Conservation (phyloP, 2,797 vertebrate genomes). For the Halcyon leucocephala region DNA sequence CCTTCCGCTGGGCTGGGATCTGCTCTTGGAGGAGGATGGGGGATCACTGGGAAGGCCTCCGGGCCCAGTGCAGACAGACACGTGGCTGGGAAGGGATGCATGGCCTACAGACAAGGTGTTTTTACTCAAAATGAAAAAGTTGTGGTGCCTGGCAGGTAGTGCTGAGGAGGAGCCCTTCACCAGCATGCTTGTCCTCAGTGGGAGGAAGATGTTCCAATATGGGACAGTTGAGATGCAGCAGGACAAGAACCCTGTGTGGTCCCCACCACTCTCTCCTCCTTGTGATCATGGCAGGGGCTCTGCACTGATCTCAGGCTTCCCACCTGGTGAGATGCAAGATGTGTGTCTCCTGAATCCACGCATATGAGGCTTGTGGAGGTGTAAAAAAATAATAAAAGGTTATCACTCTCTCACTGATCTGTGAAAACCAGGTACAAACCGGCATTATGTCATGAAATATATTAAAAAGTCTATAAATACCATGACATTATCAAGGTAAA, state of each 20-base stretch:
- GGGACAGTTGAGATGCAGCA: not conserved
- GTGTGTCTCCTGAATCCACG: accelerated
- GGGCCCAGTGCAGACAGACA: accelerated
- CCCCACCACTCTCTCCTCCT: not conserved
- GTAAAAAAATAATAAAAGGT: not conserved
- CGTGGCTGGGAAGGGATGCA: accelerated
- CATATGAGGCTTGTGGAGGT: not conserved
- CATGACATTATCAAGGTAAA: not conserved
- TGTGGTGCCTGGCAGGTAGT: not conserved
- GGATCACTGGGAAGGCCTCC: accelerated
- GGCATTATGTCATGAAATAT: not conserved
- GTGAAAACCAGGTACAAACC: not conserved
- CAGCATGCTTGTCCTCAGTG: accelerated
- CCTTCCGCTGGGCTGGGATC: accelerated
- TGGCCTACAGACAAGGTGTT: accelerated
- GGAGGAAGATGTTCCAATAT: not conserved
- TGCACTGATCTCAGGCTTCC: accelerated
- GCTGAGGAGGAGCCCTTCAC: not conserved
- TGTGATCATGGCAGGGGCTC: too few relatives aligned
- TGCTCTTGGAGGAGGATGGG: accelerated
- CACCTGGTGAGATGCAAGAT: not conserved
- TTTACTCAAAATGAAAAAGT: not conserved
- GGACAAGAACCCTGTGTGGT: not conserved
- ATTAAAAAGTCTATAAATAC: not conserved
- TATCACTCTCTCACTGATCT: not conserved